Conservation (phyloP, 2,888 invertebrate genomes). For the Sinelater perroti region DNA sequence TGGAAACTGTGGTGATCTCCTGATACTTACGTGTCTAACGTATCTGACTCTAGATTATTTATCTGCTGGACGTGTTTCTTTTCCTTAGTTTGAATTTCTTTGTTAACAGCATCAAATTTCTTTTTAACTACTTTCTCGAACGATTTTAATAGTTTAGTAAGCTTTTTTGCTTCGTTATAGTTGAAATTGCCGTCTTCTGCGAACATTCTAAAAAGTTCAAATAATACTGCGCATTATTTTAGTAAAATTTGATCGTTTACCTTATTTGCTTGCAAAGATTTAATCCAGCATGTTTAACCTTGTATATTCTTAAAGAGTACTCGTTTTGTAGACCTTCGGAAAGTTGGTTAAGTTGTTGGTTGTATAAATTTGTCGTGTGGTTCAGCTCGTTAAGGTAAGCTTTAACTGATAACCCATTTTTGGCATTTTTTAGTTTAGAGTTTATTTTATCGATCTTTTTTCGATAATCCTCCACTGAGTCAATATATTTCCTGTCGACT, state of each 20-base stretch:
- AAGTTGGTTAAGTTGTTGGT: slow-evolving; percentile 15
- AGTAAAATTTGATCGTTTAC: slow-evolving; percentile 7
- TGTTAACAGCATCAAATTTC: slow-evolving; percentile 18
- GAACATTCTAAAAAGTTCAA: slow-evolving; percentile 51
- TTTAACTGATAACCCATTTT: neutral
- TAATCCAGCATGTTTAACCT: slow-evolving; percentile 18
- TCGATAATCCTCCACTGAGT: slow-evolving; percentile 1
- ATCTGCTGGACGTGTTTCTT: neutral
- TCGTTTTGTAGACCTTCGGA: slow-evolving; percentile 5
- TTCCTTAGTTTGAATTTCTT: slow-evolving; percentile 19
- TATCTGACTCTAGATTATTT: too few relatives aligned
- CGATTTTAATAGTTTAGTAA: slow-evolving; percentile 26
- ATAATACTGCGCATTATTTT: neutral
- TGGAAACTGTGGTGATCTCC: too few relatives aligned
- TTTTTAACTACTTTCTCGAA: slow-evolving; percentile 35
- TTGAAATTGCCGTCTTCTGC: slow-evolving; percentile 51
- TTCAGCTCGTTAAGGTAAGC: slow-evolving; percentile 1
- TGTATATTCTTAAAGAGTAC: slow-evolving; percentile 25
- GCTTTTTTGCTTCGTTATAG: slow-evolving; percentile 44
- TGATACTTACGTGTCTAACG: too few relatives aligned
- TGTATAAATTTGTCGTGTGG: slow-evolving; percentile 1
- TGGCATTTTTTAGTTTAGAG: slow-evolving; percentile 2
- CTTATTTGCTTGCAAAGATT: slow-evolving; percentile 16
- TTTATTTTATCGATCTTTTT: slow-evolving; percentile 12
- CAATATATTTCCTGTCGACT: slow-evolving; percentile 1